Evolutionary conservation across 2,113 vertebrate genomes (phyloP).

Genomic region (Nestor notabilis): DNA sequence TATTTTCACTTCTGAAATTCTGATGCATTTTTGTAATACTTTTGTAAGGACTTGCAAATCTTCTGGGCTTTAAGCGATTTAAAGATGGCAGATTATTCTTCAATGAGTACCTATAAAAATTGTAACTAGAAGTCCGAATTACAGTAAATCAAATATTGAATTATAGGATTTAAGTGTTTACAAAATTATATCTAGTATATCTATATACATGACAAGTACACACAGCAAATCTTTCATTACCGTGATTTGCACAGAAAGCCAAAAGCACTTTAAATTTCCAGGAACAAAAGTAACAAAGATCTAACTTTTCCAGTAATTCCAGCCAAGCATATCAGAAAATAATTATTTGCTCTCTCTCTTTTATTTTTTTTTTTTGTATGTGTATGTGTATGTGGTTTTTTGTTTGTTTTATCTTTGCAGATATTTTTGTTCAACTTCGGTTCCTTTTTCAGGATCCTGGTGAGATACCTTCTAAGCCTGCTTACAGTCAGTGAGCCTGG

Average conservation of each 20-base stretch:
- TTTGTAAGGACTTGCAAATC: background rate
- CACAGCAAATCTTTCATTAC: background rate
- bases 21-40: background rate
- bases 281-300: background rate
- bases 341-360: background rate
- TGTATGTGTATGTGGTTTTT: background rate
- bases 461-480: background rate
- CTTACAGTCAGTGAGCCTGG: background rate
- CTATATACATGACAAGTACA: background rate
- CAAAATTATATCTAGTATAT: background rate
- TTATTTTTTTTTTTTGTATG: background rate
- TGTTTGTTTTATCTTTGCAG: too few relatives aligned
- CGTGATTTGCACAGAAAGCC: background rate
- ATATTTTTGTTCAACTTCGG: background rate
- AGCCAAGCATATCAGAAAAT: background rate
- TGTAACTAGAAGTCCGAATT: background rate
- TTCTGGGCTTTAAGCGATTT: background rate
- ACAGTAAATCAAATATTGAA: background rate
- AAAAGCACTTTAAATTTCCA: background rate
- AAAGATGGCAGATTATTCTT: background rate
- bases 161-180: background rate
- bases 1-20: background rate
- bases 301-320: background rate
- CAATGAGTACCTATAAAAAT: background rate
- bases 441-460: background rate